Evolutionary conservation across 2,113 vertebrate species (phyloP).

Genomic region (Dicaeum eximium): DNA sequence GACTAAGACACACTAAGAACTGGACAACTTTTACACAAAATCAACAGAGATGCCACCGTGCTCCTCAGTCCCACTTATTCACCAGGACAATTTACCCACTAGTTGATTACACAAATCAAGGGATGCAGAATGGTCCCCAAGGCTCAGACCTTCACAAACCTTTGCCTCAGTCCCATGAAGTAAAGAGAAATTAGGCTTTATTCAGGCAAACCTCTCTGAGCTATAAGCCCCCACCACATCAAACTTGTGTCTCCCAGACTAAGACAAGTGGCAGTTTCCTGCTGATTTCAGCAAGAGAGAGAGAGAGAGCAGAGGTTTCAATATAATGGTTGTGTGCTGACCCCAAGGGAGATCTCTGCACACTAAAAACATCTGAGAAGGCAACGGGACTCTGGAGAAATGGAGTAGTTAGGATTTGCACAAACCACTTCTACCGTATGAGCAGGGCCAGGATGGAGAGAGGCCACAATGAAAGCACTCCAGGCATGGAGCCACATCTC

Average conservation of each 20-base stretch:
- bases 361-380: background rate
- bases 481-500: background rate
- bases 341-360: background rate
- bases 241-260: background rate
- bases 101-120: background rate
- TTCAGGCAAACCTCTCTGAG: background rate
- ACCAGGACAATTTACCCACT: background rate
- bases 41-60: background rate
- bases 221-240: background rate
- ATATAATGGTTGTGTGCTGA: background rate
- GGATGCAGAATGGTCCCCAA: background rate
- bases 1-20: background rate
- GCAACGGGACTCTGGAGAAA: background rate
- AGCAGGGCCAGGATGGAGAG: background rate
- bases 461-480: constrained; percentile 24
- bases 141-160: background rate
- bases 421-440: background rate
- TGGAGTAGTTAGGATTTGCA: background rate
- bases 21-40: background rate
- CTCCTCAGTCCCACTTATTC: background rate
- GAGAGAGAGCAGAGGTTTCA: background rate
- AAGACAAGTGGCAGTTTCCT: background rate
- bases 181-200: background rate
- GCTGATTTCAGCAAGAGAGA: background rate
- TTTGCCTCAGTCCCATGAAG: background rate